Evolutionary conservation across 2,888 invertebrate species (phyloP), one percentile per base, ranked within the genome.

Genomic region (Leptogaster cylindrica): DNA sequence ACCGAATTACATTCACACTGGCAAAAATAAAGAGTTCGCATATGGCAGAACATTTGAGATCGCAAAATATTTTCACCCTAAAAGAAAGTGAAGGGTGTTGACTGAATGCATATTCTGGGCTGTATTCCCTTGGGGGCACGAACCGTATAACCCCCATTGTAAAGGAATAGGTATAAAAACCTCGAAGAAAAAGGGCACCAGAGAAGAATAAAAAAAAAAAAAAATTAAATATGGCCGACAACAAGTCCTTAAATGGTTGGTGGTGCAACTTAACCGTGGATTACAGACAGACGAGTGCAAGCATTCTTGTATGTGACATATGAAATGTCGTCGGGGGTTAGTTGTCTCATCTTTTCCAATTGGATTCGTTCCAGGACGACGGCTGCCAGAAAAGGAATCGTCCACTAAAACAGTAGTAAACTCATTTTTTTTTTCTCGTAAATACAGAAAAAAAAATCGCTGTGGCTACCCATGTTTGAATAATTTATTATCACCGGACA

Each of bases 151-250:
- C 61, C 16, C 48, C 25, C 20, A n/a, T n/a, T n/a, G n/a, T n/a
- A n/a, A n/a, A n/a, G n/a, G n/a, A n/a, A n/a, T n/a, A n/a, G n/a
- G n/a, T n/a, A n/a, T n/a, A n/a, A n/a, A n/a, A n/a, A n/a, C 25
- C 12, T 25, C 7, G 14, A 50, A n/a, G 36, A 6, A 23, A 55
- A 33, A 33, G 6, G 27, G 23, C 14, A 33, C 14, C 31, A 48
- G 28, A 33, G 27, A 14, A 46, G 33, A 31, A 64, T 23, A 65
- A 65, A 65, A 52, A 51, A 28, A 31, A 39, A 28, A n/a, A 64
- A 14, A 48, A 64, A 64, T 52, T 52, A 65, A 65, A 65, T 52
- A 65, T 65, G 65, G 65, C 65, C 65, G 65, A 51, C 65, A 23
- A 41, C 41, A 44, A 41, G 23, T 28, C 27, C 41, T 50, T 39